phyloP scores from a whole-genome alignment of 2,797 vertebrate species.

The Pristis pectinata region DNA sequence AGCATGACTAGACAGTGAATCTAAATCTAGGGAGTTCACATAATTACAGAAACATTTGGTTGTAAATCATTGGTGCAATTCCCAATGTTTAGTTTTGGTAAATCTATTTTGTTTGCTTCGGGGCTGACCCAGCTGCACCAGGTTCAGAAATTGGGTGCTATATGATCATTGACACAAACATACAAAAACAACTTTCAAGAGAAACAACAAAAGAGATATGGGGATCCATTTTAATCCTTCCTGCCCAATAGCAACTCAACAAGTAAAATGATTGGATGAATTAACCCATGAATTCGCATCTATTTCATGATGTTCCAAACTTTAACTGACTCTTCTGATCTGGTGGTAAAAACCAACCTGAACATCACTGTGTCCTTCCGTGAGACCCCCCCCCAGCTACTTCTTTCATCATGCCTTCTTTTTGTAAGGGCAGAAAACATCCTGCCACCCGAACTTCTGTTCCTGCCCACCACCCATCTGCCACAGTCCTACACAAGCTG shows the following conservation, averaged over 20 bases:
- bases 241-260: neutral
- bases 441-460: too few species aligned
- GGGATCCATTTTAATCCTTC: neutral
- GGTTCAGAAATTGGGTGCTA: neutral
- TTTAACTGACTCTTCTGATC: too few species aligned
- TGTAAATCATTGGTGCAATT: neutral
- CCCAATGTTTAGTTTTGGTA: neutral
- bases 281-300: neutral
- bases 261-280: neutral
- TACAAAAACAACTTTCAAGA: neutral
- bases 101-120: neutral
- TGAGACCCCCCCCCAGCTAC: too few species aligned
- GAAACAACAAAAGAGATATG: neutral
- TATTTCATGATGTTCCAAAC: too few species aligned
- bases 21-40: neutral
- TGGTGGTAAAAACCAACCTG: too few species aligned
- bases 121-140: neutral
- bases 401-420: too few species aligned
- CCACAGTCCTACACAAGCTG: too few species aligned
- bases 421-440: too few species aligned
- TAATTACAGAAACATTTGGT: neutral
- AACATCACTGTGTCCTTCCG: too few species aligned
- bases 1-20: neutral
- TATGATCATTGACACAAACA: neutral
- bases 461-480: too few species aligned